Conservation (phyloP, 2,113 vertebrate genomes). For the Perca fluviatilis region DNA sequence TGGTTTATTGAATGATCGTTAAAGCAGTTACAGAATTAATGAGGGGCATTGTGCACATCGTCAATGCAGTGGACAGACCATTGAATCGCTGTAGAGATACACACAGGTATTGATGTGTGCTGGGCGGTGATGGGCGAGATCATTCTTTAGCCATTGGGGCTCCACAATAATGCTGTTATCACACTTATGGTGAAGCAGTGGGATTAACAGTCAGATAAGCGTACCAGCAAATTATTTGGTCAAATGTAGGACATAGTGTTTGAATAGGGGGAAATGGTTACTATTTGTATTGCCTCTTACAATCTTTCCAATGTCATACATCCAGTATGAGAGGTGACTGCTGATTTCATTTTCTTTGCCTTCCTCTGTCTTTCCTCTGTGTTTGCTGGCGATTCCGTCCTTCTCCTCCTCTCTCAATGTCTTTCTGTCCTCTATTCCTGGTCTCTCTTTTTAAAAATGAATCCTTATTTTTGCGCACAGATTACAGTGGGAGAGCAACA, state of each 20-base stretch:
- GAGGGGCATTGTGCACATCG: conserved; percentile 42
- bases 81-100: conserved; percentile 30
- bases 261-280: conserved; percentile 15
- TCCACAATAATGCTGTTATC: conserved; percentile 19
- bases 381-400: conserved; percentile 21
- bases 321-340: conserved; percentile 23
- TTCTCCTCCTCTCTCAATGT: background rate
- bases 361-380: background rate
- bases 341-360: conserved; percentile 28
- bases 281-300: conserved; percentile 40
- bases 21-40: conserved; percentile 50
- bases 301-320: conserved; percentile 15
- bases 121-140: conserved; percentile 8
- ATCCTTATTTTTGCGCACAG: conserved; percentile 60
- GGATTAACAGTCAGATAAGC: conserved; percentile 24
- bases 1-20: conserved; percentile 35
- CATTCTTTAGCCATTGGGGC: background rate
- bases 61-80: conserved; percentile 22
- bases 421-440: conserved; percentile 37
- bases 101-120: conserved; percentile 40
- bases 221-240: conserved; percentile 11
- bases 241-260: conserved; percentile 28
- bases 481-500: conserved; percentile 78
- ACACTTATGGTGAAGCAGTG: background rate
- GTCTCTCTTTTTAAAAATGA: conserved; percentile 62